Base-by-base conservation (phyloP, 1,140 invertebrate genomes). In the Lamellibrachia luymesi region DNA sequence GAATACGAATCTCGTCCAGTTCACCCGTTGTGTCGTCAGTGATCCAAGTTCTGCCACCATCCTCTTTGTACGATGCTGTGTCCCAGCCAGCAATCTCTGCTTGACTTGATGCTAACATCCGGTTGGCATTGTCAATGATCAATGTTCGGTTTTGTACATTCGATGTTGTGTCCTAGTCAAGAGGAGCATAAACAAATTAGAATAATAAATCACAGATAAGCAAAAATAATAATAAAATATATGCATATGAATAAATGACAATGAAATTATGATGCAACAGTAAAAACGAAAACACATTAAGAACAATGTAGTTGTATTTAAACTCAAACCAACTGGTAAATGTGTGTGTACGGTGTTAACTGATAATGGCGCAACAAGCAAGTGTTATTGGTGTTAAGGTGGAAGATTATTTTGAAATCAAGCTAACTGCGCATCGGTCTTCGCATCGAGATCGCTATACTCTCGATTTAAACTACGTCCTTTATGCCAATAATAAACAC, bases 51-150 rank as follows among this genome's bases (percentile, higher is more conserved):
- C 94, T 64, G 8, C 94, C 94, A 4, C 94, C 94, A 89, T 94
- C 94, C 25, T 38, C 91, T n/a, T 90, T 52, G 92, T 92, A 51
- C 10, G 50, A 92, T 10, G 13, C 17, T 80, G 64, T 22, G 64
- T 80, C 64, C 64, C 64, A 80, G 17, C 64, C 64, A 10, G 64
- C 64, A 17, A 80, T 80, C 64, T 80, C 64, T 10, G 64, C 64
- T 80, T 80, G 64, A 80, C 64, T 80, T 4, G 49, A 17, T 50
- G 50, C 50, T 50, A 92, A 51, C 27, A 52, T 8, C 89, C 94
- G 93, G 52, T 92, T 93, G 50, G 92, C 93, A 91, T 95, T 95
- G 93, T 95, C 94, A 89, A 95, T 94, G 56, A 95, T 94, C 89
- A 95, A 91, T 13, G 95, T 95, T 80, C 94, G 92, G 92, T 95